Conservation (phyloP, 2,888 invertebrate genomes). For the Peribatodes rhomboidaria region DNA sequence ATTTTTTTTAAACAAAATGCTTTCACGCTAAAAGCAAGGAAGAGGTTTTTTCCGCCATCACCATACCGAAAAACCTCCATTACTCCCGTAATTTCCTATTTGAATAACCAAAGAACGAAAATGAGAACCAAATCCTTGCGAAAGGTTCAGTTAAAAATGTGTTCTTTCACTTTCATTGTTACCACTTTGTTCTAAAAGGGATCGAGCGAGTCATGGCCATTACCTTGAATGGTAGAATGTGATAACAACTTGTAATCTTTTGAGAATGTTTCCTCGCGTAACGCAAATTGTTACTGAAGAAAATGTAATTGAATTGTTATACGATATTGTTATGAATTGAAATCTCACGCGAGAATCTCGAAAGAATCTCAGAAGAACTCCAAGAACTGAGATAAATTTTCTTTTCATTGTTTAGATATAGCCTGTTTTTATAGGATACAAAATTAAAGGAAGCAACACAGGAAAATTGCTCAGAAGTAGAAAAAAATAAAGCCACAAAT, state of each 20-base stretch:
- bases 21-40: slow-evolving; percentile 13
- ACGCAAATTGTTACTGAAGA: slow-evolving; percentile 19
- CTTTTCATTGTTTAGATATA: not conserved
- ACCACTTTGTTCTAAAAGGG: slow-evolving; percentile 10
- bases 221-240: slow-evolving; percentile 17
- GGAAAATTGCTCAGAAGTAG: no score
- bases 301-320: slow-evolving; percentile 2
- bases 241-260: slow-evolving; percentile 33
- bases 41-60: slow-evolving; percentile 8
- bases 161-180: slow-evolving; percentile 27
- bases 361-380: no score
- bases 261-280: slow-evolving; percentile 6
- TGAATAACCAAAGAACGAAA: slow-evolving; percentile 30
- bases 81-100: slow-evolving; percentile 28
- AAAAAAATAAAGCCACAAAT: no score
- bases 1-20: slow-evolving; percentile 5
- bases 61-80: slow-evolving; percentile 16
- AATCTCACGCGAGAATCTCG: not conserved
- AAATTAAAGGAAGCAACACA: no score
- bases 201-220: slow-evolving; percentile 20
- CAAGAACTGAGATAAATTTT: not conserved
- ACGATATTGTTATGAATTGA: slow-evolving; percentile 9
- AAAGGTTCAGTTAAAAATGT: slow-evolving; percentile 31
- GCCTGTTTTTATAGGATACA: not conserved
- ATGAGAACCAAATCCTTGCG: slow-evolving; percentile 22